phyloP scores from a whole-genome alignment of 2,113 vertebrate species.

The Pseudorasbora parva region DNA sequence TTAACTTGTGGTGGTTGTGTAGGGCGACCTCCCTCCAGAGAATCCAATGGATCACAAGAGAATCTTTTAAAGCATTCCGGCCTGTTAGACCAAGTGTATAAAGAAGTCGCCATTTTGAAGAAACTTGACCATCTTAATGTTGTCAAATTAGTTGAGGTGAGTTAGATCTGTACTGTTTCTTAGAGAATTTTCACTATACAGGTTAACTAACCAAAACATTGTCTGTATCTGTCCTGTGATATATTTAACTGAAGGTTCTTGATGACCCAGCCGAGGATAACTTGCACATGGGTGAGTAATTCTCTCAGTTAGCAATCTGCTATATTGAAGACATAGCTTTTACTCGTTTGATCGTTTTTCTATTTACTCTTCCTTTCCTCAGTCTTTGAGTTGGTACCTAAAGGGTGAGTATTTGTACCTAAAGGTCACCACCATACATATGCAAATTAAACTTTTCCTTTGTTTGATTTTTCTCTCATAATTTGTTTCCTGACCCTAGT shows the following conservation, averaged over 20 bases:
- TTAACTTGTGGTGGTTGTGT: neutral
- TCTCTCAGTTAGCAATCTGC: neutral
- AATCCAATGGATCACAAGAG: slow-evolving; percentile 73
- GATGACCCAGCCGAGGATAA: slow-evolving; percentile 95
- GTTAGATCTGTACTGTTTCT: neutral
- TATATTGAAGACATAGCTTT: neutral
- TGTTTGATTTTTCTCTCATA: neutral
- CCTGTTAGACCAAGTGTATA: slow-evolving; percentile 88
- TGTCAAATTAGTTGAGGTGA: slow-evolving; percentile 93
- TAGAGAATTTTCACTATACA: neutral
- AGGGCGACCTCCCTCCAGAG: slow-evolving; percentile 87
- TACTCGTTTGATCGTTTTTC: neutral
- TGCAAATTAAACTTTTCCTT: neutral
- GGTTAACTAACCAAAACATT: neutral
- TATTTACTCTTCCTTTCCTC: slow-evolving; percentile 58
- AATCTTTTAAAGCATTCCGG: slow-evolving; percentile 77
- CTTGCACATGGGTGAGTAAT: slow-evolving; percentile 89
- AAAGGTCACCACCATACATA: neutral
- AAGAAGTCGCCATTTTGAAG: slow-evolving; percentile 96
- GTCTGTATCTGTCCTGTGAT: neutral
- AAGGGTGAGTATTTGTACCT: slow-evolving; percentile 83
- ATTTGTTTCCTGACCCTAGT: slow-evolving; percentile 65
- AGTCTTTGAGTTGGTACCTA: slow-evolving; percentile 95
- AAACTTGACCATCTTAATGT: slow-evolving; percentile 94
- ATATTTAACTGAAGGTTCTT: slow-evolving; percentile 82